Evolutionary conservation across 2,888 invertebrate species (phyloP).

Genomic region (Yponomeuta cagnagella): DNA sequence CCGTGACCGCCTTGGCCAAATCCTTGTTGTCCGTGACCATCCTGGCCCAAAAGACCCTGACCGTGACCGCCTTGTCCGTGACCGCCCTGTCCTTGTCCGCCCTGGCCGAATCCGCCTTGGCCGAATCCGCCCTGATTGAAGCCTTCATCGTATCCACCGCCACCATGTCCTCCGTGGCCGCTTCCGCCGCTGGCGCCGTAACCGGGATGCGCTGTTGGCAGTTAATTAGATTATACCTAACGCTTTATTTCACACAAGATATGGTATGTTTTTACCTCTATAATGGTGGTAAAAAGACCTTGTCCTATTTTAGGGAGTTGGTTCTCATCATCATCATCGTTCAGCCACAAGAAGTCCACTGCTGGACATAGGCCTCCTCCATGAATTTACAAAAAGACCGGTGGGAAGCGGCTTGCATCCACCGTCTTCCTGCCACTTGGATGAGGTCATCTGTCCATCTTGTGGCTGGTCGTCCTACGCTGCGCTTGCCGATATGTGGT

Average conservation of each 20-base stretch:
- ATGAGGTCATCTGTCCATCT: too few species aligned
- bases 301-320: too few species aligned
- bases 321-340: too few species aligned
- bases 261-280: neutral
- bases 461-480: too few species aligned
- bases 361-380: too few species aligned
- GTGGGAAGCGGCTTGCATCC: too few species aligned
- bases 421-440: too few species aligned
- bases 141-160: neutral
- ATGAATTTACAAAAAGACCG: too few species aligned
- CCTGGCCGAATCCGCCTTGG: slow-evolving; percentile 19
- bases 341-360: too few species aligned
- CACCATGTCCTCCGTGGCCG: neutral
- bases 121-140: slow-evolving; percentile 1
- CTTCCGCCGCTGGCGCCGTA: slow-evolving; percentile 2
- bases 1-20: slow-evolving; percentile 16
- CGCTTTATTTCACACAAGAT: neutral
- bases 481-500: too few species aligned
- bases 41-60: neutral
- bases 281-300: neutral
- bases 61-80: slow-evolving; percentile 1
- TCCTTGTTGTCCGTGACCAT: neutral
- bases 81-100: slow-evolving; percentile 21
- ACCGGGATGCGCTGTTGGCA: slow-evolving; percentile 16
- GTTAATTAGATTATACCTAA: neutral